Conservation (phyloP, 2,888 invertebrate genomes). For the Zaprionus bogoriensis region DNA sequence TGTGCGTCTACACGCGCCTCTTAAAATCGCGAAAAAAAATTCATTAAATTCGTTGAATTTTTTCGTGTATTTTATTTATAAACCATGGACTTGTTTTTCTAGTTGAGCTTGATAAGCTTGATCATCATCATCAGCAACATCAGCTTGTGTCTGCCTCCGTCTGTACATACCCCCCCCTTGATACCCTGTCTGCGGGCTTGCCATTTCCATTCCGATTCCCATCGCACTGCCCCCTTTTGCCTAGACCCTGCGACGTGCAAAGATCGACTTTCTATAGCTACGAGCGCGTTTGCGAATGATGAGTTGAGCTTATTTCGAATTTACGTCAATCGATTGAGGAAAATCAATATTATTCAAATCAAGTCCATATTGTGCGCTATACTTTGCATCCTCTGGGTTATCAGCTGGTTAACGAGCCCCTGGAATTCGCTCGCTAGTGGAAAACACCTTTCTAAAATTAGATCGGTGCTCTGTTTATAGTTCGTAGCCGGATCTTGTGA, state of each 20-base stretch:
- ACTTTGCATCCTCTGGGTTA: conserved; percentile 27
- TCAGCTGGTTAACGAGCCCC: conserved; percentile 49
- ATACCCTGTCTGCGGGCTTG: neutral
- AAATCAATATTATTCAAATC: conserved; percentile 16
- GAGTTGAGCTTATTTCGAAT: conserved; percentile 39
- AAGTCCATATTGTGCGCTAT: conserved; percentile 20
- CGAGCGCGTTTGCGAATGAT: conserved; percentile 40
- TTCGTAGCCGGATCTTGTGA: conserved; percentile 31
- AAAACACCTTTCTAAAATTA: conserved; percentile 54
- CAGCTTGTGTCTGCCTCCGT: conserved; percentile 30
- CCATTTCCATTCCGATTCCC: neutral
- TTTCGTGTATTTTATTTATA: conserved; percentile 62
- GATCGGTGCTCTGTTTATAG: conserved; percentile 19
- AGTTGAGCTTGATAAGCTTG: conserved; percentile 69
- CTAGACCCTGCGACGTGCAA: conserved; percentile 12
- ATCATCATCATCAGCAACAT: conserved; percentile 38
- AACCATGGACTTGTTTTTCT: conserved; percentile 71
- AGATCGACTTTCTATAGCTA: conserved; percentile 25
- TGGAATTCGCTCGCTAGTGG: conserved; percentile 10
- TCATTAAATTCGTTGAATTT: conserved; percentile 26
- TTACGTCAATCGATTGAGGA: conserved; percentile 54
- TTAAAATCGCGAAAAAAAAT: conserved; percentile 24
- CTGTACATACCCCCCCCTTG: conserved; percentile 17
- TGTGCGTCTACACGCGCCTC: conserved; percentile 33
- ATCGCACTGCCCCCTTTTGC: neutral